These are phyloP conservation scores for Euspilapteryx auroguttella DNA, from an alignment of 2,888 invertebrate genomes.

Conservation along the genomic window DNA sequence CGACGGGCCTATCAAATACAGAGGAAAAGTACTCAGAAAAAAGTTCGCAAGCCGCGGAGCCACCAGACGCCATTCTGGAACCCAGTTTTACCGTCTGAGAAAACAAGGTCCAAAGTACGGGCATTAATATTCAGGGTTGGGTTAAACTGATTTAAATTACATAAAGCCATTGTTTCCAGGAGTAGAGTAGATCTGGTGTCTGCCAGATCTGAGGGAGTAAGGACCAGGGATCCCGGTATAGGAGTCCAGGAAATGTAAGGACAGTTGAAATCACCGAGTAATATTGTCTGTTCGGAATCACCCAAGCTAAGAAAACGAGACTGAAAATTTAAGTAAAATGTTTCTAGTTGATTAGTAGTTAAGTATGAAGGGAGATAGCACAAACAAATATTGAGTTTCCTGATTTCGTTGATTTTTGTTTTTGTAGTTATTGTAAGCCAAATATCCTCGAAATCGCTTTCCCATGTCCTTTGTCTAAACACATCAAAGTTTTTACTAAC, in stretches of 20 bases:
- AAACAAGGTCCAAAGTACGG: not conserved
- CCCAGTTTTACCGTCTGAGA: too few relatives aligned
- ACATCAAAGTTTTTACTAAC: not conserved
- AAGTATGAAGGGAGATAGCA: too few relatives aligned
- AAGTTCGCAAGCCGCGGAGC: too few relatives aligned
- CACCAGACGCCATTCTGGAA: too few relatives aligned
- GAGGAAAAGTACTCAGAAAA: too few relatives aligned
- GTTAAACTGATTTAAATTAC: not conserved
- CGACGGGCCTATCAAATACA: too few relatives aligned
- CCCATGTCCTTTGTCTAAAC: not conserved
- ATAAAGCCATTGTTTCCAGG: not conserved
- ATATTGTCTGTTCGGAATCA: not conserved
- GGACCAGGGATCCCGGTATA: too few relatives aligned
- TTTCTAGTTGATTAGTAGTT: not conserved
- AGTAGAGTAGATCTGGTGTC: not conserved
- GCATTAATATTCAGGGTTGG: not conserved
- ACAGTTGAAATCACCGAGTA: slow-evolving; percentile 1
- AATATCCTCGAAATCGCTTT: slow-evolving; percentile 1
- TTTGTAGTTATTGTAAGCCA: not conserved
- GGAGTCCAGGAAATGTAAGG: not conserved
- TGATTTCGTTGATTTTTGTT: too few relatives aligned
- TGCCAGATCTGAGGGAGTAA: not conserved
- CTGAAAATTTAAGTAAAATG: not conserved
- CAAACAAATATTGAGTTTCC: too few relatives aligned
- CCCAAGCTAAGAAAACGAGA: not conserved